Conservation (phyloP, 2,888 invertebrate genomes). For the Drosophila tanythrix region DNA sequence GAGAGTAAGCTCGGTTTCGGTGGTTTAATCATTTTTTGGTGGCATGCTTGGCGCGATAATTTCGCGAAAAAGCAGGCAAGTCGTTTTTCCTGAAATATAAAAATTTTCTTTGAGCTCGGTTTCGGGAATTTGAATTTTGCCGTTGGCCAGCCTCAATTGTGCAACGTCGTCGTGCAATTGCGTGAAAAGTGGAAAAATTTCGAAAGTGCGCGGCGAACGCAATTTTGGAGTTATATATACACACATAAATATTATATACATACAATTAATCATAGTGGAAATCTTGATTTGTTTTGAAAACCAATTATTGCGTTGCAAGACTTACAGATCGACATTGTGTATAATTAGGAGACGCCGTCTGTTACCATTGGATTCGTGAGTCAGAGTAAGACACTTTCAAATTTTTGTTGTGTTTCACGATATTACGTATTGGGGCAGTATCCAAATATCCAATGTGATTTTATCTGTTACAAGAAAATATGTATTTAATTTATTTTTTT, state of each 20-base stretch:
- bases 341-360: constrained; percentile 6
- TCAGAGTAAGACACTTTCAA: constrained; percentile 35
- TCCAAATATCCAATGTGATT: background rate
- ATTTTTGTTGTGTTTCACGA: constrained; percentile 8
- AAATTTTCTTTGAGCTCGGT: background rate
- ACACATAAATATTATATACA: constrained; percentile 5
- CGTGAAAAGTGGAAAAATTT: constrained; percentile 52
- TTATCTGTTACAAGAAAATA: background rate
- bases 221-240: constrained; percentile 30
- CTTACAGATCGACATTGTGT: background rate
- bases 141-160: constrained; percentile 50
- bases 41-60: constrained; percentile 21
- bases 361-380: constrained; percentile 1
- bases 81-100: constrained; percentile 41
- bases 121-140: constrained; percentile 25
- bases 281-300: constrained; percentile 34
- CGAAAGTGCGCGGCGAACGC: constrained; percentile 57
- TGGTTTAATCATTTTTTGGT: constrained; percentile 9
- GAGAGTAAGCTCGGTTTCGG: constrained; percentile 26
- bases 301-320: constrained; percentile 23
- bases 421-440: background rate
- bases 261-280: constrained; percentile 5
- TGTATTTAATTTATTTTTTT: background rate
- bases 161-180: constrained; percentile 35
- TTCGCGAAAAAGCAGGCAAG: constrained; percentile 35